Evolutionary conservation across 2,113 vertebrate genomes (phyloP).

Genomic region (Amphiprion percula): DNA sequence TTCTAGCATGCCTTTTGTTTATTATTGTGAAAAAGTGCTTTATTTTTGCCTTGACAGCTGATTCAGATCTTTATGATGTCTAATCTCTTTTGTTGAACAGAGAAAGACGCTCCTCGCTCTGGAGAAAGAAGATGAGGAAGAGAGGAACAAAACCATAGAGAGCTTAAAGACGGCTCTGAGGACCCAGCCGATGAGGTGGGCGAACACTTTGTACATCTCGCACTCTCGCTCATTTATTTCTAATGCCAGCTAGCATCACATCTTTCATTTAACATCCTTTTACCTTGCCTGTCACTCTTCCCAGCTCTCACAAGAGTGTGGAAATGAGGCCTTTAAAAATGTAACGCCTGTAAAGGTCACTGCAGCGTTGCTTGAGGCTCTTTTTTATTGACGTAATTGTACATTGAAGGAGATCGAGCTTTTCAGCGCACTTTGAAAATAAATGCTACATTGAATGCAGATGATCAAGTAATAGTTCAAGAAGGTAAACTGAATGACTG

Average conservation of each 20-base stretch:
- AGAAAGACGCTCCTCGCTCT: constrained; percentile 94
- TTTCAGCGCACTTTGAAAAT: background rate
- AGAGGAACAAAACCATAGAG: constrained; percentile 98
- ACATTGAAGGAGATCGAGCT: background rate
- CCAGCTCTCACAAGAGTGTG: constrained; percentile 12
- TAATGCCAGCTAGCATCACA: constrained; percentile 17
- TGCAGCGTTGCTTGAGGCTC: background rate
- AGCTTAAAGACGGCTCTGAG: constrained; percentile 97
- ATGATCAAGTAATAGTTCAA: background rate
- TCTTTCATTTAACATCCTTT: constrained; percentile 33
- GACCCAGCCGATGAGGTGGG: constrained; percentile 97
- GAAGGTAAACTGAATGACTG: background rate
- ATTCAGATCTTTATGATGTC: constrained; percentile 14
- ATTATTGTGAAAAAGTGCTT: background rate
- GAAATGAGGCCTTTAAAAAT: constrained; percentile 44
- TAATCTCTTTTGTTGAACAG: constrained; percentile 75
- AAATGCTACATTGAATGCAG: constrained; percentile 23
- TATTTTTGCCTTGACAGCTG: background rate
- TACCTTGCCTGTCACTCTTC: constrained; percentile 17
- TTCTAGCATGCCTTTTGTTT: background rate
- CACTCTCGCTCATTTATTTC: background rate
- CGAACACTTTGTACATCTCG: background rate
- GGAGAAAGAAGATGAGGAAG: constrained; percentile 97
- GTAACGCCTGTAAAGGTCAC: constrained; percentile 36
- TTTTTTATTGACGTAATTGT: constrained; percentile 3